Conservation (phyloP, 2,113 vertebrate species). For the Pluvianellus socialis region DNA sequence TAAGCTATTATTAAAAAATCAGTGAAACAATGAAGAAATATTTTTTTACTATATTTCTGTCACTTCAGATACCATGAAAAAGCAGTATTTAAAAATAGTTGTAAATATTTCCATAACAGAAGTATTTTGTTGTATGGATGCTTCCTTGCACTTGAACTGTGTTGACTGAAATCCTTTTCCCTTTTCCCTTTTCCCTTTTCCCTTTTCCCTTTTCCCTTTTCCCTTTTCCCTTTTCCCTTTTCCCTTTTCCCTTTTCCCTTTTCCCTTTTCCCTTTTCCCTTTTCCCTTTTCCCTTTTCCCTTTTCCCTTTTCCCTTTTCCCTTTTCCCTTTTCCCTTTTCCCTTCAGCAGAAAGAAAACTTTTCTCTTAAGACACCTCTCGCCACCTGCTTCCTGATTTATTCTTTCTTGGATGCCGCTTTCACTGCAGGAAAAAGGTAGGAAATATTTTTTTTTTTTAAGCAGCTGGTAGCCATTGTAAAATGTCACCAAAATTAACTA, state of each 20-base stretch:
- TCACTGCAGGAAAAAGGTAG: not conserved
- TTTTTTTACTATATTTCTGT: not conserved
- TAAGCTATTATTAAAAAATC: not conserved
- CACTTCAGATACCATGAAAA: not conserved
- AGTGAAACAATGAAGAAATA: not conserved
- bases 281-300: not conserved
- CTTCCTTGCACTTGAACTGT: not conserved
- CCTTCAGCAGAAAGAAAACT: not conserved
- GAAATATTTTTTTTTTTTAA: not conserved
- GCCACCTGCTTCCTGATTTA: not conserved
- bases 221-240: no score
- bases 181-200: no score
- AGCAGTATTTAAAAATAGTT: not conserved
- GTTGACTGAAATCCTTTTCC: not conserved
- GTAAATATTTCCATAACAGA: not conserved
- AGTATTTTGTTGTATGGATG: not conserved
- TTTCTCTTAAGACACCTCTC: not conserved
- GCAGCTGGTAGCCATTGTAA: not conserved
- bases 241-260: no score
- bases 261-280: not conserved
- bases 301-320: no score
- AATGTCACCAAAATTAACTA: not conserved
- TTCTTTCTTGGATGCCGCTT: not conserved
- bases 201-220: no score
- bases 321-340: rapidly evolving